phyloP scores from a whole-genome alignment of 2,113 vertebrate genomes.

The Taurulus bubalis region DNA sequence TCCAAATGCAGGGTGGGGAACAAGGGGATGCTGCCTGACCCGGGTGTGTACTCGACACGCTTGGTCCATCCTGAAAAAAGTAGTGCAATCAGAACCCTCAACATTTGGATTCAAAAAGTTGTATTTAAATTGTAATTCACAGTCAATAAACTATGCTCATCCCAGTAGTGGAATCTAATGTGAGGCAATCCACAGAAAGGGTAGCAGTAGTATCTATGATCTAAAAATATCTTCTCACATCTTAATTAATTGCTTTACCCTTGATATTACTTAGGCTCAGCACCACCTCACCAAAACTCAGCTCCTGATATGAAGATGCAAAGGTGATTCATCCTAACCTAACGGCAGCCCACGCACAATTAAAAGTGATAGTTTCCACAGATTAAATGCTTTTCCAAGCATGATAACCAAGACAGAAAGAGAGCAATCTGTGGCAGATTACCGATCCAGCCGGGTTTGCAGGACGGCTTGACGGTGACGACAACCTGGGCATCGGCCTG shows the following conservation, averaged over 20 bases:
- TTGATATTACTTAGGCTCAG: constrained; percentile 31
- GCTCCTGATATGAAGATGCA: constrained; percentile 35
- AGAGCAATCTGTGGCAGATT: constrained; percentile 24
- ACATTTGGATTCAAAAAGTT: background rate
- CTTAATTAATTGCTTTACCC: constrained; percentile 28
- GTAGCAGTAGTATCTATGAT: constrained; percentile 1
- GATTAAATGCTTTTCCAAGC: background rate
- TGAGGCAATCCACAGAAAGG: background rate
- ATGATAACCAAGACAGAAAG: constrained; percentile 10
- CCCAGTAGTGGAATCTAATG: background rate
- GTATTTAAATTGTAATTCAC: background rate
- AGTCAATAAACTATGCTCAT: background rate
- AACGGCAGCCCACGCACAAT: constrained; percentile 51
- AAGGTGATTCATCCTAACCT: constrained; percentile 55
- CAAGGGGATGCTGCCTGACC: constrained; percentile 91
- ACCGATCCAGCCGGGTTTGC: constrained; percentile 92
- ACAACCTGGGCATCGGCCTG: constrained; percentile 95
- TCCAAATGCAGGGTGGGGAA: constrained; percentile 95
- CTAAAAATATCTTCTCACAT: constrained; percentile 27
- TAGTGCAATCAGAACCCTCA: background rate
- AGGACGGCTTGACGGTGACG: constrained; percentile 97
- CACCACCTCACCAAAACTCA: constrained; percentile 39
- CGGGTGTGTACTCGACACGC: constrained; percentile 94
- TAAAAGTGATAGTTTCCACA: constrained; percentile 30
- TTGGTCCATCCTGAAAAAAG: constrained; percentile 93